phyloP scores from a whole-genome alignment of 2,113 vertebrate species.

The Solenodon paradoxus region DNA sequence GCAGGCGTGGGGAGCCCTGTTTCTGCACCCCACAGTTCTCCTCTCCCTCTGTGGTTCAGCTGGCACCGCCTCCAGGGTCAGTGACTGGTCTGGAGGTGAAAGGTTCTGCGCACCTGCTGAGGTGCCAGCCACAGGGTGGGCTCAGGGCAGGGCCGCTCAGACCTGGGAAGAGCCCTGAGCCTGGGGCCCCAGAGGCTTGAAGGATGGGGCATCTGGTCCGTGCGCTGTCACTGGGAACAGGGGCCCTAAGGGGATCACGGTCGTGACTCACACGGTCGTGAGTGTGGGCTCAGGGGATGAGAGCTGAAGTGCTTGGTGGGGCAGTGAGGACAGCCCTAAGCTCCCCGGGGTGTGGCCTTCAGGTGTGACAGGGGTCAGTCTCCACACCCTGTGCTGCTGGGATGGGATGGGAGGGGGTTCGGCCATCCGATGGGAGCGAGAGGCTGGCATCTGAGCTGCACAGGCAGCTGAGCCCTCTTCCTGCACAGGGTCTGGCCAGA shows the following conservation, averaged over 20 bases:
- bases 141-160: neutral
- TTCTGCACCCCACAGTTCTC: accelerated
- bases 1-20: accelerated
- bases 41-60: no score
- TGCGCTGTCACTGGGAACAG: no score
- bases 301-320: accelerated
- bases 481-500: neutral
- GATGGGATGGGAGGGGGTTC: no score
- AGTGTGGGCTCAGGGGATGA: neutral
- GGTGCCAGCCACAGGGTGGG: no score
- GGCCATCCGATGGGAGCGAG: neutral
- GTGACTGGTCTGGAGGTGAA: accelerated
- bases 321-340: neutral
- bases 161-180: neutral
- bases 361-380: neutral
- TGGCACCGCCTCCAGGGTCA: neutral
- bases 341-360: neutral
- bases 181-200: neutral
- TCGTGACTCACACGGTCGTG: no score
- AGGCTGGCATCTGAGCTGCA: no score
- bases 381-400: neutral
- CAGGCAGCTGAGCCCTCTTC: neutral
- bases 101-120: neutral
- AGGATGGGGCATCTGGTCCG: neutral
- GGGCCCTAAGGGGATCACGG: no score